These are phyloP conservation scores for Listronotus bonariensis DNA, from an alignment of 1,140 invertebrate species.

Conservation along the genomic window DNA sequence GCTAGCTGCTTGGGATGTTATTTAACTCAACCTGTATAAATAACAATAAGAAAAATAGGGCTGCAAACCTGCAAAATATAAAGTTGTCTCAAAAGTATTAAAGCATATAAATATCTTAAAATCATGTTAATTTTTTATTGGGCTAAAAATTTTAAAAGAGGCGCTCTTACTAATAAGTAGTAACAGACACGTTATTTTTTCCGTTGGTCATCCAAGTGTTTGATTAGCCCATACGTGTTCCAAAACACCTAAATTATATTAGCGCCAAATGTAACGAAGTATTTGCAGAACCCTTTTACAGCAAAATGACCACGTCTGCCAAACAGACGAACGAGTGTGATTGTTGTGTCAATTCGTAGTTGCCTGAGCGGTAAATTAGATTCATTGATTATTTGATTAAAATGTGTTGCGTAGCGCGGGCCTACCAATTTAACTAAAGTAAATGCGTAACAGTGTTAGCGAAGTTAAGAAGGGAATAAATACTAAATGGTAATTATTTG, in stretches of 20 bases:
- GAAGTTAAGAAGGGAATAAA: neutral
- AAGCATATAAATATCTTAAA: no score
- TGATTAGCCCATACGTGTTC: conserved; percentile 15
- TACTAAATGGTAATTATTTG: no score
- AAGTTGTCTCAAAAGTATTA: no score
- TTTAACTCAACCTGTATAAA: no score
- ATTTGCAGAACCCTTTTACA: conserved; percentile 39
- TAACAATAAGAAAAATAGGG: no score
- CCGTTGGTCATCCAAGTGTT: conserved; percentile 11
- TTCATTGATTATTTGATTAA: conserved; percentile 53
- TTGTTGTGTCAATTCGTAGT: conserved; percentile 53
- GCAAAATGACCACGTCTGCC: conserved; percentile 34
- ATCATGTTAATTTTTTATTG: no score
- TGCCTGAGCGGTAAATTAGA: conserved; percentile 51
- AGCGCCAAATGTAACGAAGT: conserved; percentile 39
- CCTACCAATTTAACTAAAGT: conserved; percentile 39
- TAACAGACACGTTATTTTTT: neutral
- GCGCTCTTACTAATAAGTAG: no score
- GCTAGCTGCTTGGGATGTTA: no score
- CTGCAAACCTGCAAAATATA: no score
- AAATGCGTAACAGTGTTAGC: conserved; percentile 1
- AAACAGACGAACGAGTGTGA: conserved; percentile 44
- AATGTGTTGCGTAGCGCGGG: conserved; percentile 38
- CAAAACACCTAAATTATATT: conserved; percentile 28
- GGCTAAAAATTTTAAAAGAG: no score